phyloP scores from a whole-genome alignment of 2,797 vertebrate genomes.

The Discoglossus pictus region DNA sequence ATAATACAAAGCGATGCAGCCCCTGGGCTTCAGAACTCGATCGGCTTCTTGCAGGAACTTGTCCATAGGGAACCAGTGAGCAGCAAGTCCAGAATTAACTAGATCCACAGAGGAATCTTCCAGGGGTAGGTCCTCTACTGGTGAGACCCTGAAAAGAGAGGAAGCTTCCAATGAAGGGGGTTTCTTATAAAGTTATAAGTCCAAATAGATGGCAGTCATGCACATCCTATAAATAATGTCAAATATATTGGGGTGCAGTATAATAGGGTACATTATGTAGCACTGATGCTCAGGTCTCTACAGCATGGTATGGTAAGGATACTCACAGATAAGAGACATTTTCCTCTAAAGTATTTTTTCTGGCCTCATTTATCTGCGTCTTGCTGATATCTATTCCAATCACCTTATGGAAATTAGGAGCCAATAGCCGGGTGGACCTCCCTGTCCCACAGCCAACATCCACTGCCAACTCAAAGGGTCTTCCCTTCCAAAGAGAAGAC shows the following conservation, averaged over 20 bases:
- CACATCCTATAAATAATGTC: too few species aligned
- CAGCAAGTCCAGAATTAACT: background rate
- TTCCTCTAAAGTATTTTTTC: slow-evolving; percentile 41
- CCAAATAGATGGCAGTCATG: too few species aligned
- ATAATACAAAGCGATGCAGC: slow-evolving; percentile 11
- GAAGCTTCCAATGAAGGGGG: too few species aligned
- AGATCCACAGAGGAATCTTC: slow-evolving; percentile 19
- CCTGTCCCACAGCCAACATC: slow-evolving; percentile 78
- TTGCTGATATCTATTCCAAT: slow-evolving; percentile 78
- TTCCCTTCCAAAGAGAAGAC: too few species aligned
- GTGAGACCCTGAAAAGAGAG: background rate
- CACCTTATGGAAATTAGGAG: slow-evolving; percentile 70
- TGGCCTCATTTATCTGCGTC: slow-evolving; percentile 75
- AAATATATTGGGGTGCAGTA: too few species aligned
- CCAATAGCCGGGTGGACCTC: slow-evolving; percentile 71
- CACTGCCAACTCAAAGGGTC: slow-evolving; percentile 63
- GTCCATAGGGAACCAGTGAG: slow-evolving; percentile 13
- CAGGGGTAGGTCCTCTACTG: slow-evolving; percentile 3
- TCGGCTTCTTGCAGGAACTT: slow-evolving; percentile 10
- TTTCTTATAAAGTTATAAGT: too few species aligned
- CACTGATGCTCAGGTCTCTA: too few species aligned
- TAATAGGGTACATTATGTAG: too few species aligned
- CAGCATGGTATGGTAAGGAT: too few species aligned
- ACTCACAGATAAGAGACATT: slow-evolving; percentile 72
- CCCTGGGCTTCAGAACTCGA: slow-evolving; percentile 6